Evolutionary conservation across 2,113 vertebrate species (phyloP).

Genomic region (Psilopogon haemacephalus): DNA sequence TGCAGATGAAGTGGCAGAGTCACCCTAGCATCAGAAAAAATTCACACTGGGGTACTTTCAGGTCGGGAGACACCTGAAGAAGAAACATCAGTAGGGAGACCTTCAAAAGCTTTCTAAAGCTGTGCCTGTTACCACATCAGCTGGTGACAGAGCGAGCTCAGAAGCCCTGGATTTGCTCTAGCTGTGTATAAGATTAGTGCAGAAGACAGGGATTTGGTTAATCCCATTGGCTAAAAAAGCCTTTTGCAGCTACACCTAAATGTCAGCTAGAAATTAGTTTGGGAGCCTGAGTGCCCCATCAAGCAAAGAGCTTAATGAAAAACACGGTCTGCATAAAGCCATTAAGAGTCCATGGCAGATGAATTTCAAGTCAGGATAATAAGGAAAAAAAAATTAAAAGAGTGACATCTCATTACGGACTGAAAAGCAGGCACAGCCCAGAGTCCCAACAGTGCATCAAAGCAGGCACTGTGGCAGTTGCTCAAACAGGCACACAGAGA

Average conservation of each 20-base stretch:
- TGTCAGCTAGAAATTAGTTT: slow-evolving; percentile 31
- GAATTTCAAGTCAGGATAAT: background rate
- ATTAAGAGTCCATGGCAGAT: background rate
- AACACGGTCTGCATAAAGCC: background rate
- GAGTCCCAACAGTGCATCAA: background rate
- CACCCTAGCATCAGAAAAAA: background rate
- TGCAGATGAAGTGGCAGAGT: background rate
- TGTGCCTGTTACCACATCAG: background rate
- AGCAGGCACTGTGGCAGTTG: background rate
- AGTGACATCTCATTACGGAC: background rate
- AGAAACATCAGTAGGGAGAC: background rate
- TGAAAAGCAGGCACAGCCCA: background rate
- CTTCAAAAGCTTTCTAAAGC: background rate
- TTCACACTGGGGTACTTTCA: background rate
- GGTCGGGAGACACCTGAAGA: background rate
- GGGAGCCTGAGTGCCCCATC: background rate
- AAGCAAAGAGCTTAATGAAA: slow-evolving; percentile 22
- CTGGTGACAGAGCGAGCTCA: background rate
- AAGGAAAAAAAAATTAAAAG: background rate
- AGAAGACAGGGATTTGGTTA: slow-evolving; percentile 43
- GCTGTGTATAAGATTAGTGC: slow-evolving; percentile 20
- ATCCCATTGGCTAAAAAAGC: slow-evolving; percentile 32
- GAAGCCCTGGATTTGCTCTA: slow-evolving; percentile 29
- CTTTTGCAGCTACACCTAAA: background rate
- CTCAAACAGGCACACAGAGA: background rate